These are phyloP conservation scores for Epizoanthus stellaris DNA, from an alignment of 92 coral and sea anemone species.

Conservation along the genomic window DNA sequence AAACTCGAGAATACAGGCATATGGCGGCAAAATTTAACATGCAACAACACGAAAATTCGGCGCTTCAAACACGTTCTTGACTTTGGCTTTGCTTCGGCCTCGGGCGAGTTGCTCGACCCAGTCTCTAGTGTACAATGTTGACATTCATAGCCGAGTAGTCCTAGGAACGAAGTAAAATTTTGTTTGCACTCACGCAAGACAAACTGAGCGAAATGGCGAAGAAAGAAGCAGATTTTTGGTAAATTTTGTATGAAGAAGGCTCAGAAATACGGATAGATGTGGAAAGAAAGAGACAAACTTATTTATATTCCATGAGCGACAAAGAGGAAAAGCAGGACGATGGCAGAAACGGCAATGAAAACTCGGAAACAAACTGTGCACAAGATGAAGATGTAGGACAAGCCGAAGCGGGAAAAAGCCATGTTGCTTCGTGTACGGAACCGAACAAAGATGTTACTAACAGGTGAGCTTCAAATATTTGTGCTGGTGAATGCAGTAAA, in stretches of 20 bases:
- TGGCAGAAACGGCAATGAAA: constrained; percentile 30
- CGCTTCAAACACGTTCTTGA: too few species aligned
- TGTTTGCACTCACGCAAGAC: constrained; percentile 33
- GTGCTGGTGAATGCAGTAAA: neutral
- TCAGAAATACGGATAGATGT: constrained; percentile 32
- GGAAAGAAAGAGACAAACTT: constrained; percentile 26
- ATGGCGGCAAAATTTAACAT: neutral
- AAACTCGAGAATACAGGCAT: neutral
- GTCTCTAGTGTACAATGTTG: too few species aligned
- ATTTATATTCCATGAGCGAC: constrained; percentile 46
- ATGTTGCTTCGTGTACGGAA: constrained; percentile 23
- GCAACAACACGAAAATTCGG: too few species aligned
- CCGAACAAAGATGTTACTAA: neutral
- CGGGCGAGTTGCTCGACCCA: too few species aligned
- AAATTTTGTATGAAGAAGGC: neutral
- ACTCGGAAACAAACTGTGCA: constrained; percentile 24
- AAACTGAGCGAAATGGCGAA: neutral
- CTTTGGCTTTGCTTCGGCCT: neutral
- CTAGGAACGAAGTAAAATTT: constrained; percentile 22
- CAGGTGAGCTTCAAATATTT: constrained; percentile 16
- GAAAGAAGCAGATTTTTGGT: constrained; percentile 23
- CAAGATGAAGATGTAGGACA: neutral
- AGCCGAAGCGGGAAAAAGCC: constrained; percentile 25
- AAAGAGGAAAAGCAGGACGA: constrained; percentile 32
- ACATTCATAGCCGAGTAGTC: neutral